phyloP scores from a whole-genome alignment of 2,888 invertebrate species.

The Penaeus monodon region DNA sequence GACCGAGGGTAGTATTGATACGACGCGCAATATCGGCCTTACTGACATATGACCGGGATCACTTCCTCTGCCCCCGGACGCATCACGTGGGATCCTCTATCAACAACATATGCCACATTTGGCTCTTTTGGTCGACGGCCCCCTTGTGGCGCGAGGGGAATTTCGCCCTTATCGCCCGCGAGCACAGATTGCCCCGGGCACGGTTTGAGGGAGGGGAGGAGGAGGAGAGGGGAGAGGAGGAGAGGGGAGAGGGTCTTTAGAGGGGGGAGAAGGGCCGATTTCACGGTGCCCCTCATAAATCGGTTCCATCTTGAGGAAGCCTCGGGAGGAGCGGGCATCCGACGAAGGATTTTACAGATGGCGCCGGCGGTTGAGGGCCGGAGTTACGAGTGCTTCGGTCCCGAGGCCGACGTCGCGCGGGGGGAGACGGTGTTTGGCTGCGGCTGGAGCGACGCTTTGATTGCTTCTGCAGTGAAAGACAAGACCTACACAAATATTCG shows the following conservation, averaged over 20 bases:
- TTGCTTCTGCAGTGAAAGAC: too few relatives aligned
- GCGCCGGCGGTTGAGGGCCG: background rate
- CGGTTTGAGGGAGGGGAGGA: too few relatives aligned
- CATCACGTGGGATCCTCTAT: background rate
- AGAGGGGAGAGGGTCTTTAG: background rate
- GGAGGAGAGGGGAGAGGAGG: too few relatives aligned
- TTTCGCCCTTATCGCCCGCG: background rate
- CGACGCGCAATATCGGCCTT: constrained; percentile 42
- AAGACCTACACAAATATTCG: too few relatives aligned
- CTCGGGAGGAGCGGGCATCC: background rate
- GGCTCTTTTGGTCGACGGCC: background rate
- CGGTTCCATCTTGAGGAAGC: constrained; percentile 38
- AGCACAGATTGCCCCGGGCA: background rate
- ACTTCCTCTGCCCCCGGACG: constrained; percentile 20
- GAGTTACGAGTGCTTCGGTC: background rate
- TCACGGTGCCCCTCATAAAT: constrained; percentile 48
- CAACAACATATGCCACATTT: background rate
- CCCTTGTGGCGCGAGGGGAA: background rate
- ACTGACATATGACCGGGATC: constrained; percentile 44
- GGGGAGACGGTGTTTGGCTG: background rate
- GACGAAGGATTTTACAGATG: constrained; percentile 25
- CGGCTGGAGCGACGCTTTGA: background rate
- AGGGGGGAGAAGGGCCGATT: constrained; percentile 20
- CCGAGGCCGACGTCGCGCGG: background rate
- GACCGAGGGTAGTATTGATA: constrained; percentile 35